A percentile compares a stretch with the other conserved stretches of the same genome.
These are phyloP conservation scores for Solea solea DNA, from an alignment of 2,113 vertebrate species.

Conservation along the genomic window DNA sequence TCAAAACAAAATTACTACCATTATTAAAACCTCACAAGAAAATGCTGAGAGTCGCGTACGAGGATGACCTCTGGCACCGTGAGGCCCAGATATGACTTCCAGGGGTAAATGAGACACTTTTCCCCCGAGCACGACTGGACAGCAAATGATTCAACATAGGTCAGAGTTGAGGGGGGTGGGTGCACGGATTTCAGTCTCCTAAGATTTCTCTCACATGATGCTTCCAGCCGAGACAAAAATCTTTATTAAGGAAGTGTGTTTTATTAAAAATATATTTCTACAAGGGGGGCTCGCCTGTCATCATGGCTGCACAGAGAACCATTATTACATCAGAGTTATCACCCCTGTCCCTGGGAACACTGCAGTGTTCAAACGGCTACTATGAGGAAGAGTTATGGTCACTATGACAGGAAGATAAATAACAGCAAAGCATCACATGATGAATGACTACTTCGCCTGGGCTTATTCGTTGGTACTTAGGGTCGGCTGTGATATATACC, in stretches of 20 bases:
- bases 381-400: slow-evolving; percentile 77
- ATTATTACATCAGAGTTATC: slow-evolving; percentile 80
- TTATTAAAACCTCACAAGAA: neutral
- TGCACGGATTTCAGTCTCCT: slow-evolving; percentile 20
- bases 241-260: slow-evolving; percentile 54
- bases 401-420: slow-evolving; percentile 73
- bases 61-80: slow-evolving; percentile 24
- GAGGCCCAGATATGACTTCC: neutral
- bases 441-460: slow-evolving; percentile 70
- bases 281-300: slow-evolving; percentile 67
- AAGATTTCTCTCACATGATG: slow-evolving; percentile 30
- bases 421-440: slow-evolving; percentile 68
- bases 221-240: slow-evolving; percentile 20
- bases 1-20: neutral
- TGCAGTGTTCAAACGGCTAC: slow-evolving; percentile 71
- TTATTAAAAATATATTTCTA: slow-evolving; percentile 70
- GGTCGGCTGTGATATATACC: slow-evolving; percentile 66
- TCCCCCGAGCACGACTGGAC: neutral
- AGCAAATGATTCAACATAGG: slow-evolving; percentile 27
- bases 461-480: slow-evolving; percentile 73
- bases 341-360: slow-evolving; percentile 70
- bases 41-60: neutral
- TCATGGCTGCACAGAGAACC: slow-evolving; percentile 61
- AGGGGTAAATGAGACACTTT: slow-evolving; percentile 23
- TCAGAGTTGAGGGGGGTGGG: neutral